Evolutionary conservation across 1,140 invertebrate species (phyloP).

Genomic region (Adoxophyes honmai): DNA sequence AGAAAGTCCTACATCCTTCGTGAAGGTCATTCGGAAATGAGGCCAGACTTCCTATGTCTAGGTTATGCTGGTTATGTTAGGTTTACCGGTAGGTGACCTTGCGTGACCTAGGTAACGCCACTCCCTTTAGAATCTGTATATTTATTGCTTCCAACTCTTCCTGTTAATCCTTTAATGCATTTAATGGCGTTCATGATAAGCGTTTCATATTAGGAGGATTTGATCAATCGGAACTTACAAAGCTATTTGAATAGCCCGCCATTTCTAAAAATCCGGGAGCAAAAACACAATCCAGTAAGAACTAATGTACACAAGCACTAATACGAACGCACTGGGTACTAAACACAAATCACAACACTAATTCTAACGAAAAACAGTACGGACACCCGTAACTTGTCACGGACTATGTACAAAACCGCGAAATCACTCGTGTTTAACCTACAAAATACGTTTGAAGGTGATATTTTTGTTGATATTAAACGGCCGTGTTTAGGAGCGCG

Average conservation of each 20-base stretch:
- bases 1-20: conserved; percentile 23
- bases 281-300: conserved; percentile 25
- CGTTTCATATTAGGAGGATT: no score
- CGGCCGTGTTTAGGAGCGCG: conserved; percentile 28
- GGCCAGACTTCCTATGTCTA: conserved; percentile 50
- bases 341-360: conserved; percentile 34
- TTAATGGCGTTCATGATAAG: no score
- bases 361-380: conserved; percentile 27
- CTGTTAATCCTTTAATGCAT: no score
- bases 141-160: not conserved
- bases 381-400: conserved; percentile 42
- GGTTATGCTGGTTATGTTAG: conserved; percentile 36
- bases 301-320: conserved; percentile 23
- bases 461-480: conserved; percentile 75
- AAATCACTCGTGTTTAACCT: conserved; percentile 73
- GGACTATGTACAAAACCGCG: conserved; percentile 62
- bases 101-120: conserved; percentile 60
- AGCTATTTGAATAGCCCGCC: conserved; percentile 54
- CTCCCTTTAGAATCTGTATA: conserved; percentile 1
- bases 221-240: conserved; percentile 1
- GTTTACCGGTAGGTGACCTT: conserved; percentile 71
- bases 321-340: conserved; percentile 20
- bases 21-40: conserved; percentile 67
- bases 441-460: conserved; percentile 76
- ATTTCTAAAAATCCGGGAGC: conserved; percentile 32